phyloP scores from a whole-genome alignment of 92 coral and sea anemone genomes.

The Hydrozoanthus gracilis region DNA sequence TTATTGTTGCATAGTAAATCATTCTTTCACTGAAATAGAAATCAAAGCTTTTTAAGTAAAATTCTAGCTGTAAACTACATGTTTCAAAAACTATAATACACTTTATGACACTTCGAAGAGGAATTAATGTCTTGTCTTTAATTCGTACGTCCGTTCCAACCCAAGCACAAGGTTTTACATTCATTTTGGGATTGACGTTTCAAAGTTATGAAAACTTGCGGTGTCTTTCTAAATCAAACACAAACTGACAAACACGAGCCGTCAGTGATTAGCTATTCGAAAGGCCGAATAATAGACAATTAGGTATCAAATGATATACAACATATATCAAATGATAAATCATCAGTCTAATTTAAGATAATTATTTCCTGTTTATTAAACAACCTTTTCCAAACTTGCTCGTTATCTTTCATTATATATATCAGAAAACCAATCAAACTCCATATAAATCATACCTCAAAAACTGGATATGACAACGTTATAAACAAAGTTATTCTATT shows the following conservation, averaged over 20 bases:
- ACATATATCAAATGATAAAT: no score
- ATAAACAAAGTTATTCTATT: no score
- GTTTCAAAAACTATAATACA: no score
- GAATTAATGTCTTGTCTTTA: no score
- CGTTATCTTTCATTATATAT: background rate
- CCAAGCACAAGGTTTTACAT: background rate
- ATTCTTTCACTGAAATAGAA: background rate
- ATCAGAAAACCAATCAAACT: background rate
- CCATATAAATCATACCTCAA: background rate
- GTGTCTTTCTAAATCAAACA: background rate
- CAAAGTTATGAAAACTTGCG: background rate
- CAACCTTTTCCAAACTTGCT: background rate
- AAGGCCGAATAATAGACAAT: no score
- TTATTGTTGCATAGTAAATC: no score
- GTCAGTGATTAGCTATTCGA: no score
- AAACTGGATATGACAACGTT: background rate
- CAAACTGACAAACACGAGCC: background rate
- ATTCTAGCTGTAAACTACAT: background rate
- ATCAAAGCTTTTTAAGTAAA: background rate
- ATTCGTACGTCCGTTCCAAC: background rate
- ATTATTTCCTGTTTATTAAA: background rate
- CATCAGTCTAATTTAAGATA: background rate
- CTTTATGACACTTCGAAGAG: no score
- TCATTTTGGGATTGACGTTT: background rate
- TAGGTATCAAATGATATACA: no score